Evolutionary conservation across 2,113 vertebrate species (phyloP), one percentile per base, ranked within the genome.

Genomic region (Pelvicachromis taeniatus): DNA sequence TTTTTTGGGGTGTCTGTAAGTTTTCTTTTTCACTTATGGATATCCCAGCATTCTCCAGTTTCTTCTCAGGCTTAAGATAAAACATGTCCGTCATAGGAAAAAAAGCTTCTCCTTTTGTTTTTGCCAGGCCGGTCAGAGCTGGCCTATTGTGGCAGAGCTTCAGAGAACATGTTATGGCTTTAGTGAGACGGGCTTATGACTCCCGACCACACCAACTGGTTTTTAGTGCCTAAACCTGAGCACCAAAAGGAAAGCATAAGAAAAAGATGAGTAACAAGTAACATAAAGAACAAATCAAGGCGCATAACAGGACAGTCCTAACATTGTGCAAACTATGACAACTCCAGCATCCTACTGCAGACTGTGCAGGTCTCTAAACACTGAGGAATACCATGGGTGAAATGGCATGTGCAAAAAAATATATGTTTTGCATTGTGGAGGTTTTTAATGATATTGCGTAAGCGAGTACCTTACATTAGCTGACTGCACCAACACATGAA

Each of bases 11-110:
- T 4, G 38, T 21, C 33, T 12, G 5, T 50, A 53, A 82, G 52
- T 73, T 84, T 82, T 33, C 86, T 77, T 68, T 70, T 83, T 85
- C 21, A 82, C 26, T 45, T 63, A 54, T 89, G 78, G 33, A 68
- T 53, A 53, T 80, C 29, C 26, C 31, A 29, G 55, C 82, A 52
- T 61, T 77, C 31, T 16, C 40, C 33, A 55, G 48, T 61, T 42
- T 83, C 17, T 38, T 19, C 19, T 61, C 26, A 21, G 11, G 56
- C 50, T 78, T 31, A 81, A 80, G 26, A 26, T 19, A 38, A 65
- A 65, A 13, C 19, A 13, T 2, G 2, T 8, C 61, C n/a, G n/a
- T n/a, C n/a, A n/a, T n/a, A n/a, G n/a, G n/a, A 65, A 65, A 63
- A 65, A 29, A 21, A 21, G 61, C 33, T 63, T 38, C 6, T 63